These are phyloP conservation scores for Megastigmus dorsalis DNA, from an alignment of 2,888 invertebrate species.

Conservation along the genomic window DNA sequence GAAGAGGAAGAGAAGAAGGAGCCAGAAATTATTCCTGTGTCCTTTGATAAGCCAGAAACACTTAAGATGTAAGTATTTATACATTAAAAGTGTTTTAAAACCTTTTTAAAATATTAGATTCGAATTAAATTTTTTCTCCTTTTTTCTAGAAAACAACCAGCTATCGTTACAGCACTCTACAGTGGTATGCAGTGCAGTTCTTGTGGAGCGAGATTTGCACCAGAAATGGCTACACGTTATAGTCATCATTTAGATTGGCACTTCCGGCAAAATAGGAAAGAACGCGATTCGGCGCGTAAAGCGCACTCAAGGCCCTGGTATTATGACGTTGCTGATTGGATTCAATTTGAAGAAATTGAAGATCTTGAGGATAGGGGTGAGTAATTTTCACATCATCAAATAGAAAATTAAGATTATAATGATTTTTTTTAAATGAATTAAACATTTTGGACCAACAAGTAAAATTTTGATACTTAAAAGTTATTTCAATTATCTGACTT, in stretches of 20 bases:
- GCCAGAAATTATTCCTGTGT: constrained; percentile 78
- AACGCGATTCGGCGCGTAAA: constrained; percentile 88
- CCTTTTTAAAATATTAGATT: background rate
- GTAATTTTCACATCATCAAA: constrained; percentile 51
- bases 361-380: constrained; percentile 90
- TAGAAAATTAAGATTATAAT: constrained; percentile 77
- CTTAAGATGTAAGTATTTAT: constrained; percentile 80
- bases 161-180: constrained; percentile 83
- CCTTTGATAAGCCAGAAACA: constrained; percentile 82
- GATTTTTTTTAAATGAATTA: background rate
- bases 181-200: constrained; percentile 97
- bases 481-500: too few relatives aligned
- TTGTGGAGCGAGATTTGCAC: constrained; percentile 95
- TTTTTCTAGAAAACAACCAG: constrained; percentile 81
- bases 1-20: constrained; percentile 65
- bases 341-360: constrained; percentile 94
- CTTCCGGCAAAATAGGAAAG: constrained; percentile 93
- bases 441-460: background rate
- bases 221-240: constrained; percentile 91
- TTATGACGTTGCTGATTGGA: constrained; percentile 92
- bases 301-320: constrained; percentile 93
- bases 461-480: background rate
- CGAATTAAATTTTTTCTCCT: background rate
- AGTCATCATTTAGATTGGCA: constrained; percentile 99
- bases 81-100: background rate